These are phyloP conservation scores for Ginglymostoma cirratum DNA, from an alignment of 2,113 vertebrate genomes.

Conservation along the genomic window DNA sequence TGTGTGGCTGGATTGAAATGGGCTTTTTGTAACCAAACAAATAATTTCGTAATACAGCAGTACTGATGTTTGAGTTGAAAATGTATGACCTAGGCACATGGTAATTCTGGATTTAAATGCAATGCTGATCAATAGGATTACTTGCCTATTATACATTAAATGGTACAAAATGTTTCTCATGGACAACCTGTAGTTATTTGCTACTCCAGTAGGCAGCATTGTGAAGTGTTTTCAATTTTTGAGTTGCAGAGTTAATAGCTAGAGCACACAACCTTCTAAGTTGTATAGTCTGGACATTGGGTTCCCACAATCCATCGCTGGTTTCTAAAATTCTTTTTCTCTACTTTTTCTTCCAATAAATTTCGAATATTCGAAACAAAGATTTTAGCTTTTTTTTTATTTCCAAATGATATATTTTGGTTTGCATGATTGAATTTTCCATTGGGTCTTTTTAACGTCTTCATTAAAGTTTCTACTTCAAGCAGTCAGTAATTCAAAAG, in stretches of 20 bases:
- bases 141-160: not conserved
- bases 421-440: not conserved
- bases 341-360: not conserved
- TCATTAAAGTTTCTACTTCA: not conserved
- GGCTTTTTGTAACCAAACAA: not conserved
- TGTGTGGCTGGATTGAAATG: not conserved
- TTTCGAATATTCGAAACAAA: not conserved
- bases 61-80: not conserved
- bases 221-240: not conserved
- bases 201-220: not conserved
- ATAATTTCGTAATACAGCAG: not conserved
- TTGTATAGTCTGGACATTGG: not conserved
- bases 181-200: not conserved
- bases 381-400: not conserved
- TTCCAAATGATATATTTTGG: not conserved
- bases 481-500: not conserved
- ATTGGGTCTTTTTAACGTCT: not conserved
- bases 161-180: not conserved
- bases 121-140: not conserved
- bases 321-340: not conserved
- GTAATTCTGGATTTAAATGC: no score
- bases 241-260: not conserved
- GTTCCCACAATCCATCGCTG: not conserved
- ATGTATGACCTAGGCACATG: no score
- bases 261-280: not conserved